A percentile compares a stretch with the other conserved stretches of the same genome.
phyloP scores from a whole-genome alignment of 2,113 vertebrate species.

The Mugil cephalus region DNA sequence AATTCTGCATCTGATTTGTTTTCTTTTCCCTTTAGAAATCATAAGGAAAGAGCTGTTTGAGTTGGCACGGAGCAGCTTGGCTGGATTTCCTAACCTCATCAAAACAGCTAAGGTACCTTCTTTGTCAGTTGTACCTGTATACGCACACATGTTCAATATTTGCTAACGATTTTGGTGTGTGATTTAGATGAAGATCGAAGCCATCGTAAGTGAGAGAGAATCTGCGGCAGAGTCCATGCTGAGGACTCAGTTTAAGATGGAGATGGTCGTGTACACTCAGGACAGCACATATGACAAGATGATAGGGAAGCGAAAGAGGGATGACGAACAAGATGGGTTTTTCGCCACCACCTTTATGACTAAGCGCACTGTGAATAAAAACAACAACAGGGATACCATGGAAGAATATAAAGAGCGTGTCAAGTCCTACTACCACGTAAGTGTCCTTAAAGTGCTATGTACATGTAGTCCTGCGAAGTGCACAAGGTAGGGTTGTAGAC shows the following conservation, averaged over 20 bases:
- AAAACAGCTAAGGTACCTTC: slow-evolving; percentile 69
- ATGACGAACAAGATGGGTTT: rapidly evolving
- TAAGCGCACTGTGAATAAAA: rapidly evolving
- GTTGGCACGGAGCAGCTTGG: slow-evolving; percentile 66
- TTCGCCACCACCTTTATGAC: rapidly evolving
- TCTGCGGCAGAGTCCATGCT: slow-evolving; percentile 74
- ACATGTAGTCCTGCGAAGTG: too few species aligned
- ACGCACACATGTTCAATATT: background rate
- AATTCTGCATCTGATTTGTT: background rate
- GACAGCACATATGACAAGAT: slow-evolving; percentile 76
- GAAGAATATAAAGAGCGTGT: slow-evolving; percentile 70
- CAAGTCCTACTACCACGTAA: slow-evolving; percentile 70
- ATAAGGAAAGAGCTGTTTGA: slow-evolving; percentile 60
- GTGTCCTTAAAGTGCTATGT: slow-evolving; percentile 6
- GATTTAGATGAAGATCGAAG: slow-evolving; percentile 83
- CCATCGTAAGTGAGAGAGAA: slow-evolving; percentile 74
- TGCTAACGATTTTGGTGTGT: slow-evolving; percentile 1
- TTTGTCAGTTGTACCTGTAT: background rate
- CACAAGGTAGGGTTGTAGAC: too few species aligned
- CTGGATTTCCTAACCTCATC: slow-evolving; percentile 76
- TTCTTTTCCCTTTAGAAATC: slow-evolving; percentile 52
- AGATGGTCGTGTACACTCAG: slow-evolving; percentile 87
- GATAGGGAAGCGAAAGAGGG: slow-evolving; percentile 41
- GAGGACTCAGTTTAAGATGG: slow-evolving; percentile 88
- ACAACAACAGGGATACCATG: slow-evolving; percentile 17